Base-by-base conservation (phyloP, 2,113 vertebrate genomes). In the Hoplias malabaricus region DNA sequence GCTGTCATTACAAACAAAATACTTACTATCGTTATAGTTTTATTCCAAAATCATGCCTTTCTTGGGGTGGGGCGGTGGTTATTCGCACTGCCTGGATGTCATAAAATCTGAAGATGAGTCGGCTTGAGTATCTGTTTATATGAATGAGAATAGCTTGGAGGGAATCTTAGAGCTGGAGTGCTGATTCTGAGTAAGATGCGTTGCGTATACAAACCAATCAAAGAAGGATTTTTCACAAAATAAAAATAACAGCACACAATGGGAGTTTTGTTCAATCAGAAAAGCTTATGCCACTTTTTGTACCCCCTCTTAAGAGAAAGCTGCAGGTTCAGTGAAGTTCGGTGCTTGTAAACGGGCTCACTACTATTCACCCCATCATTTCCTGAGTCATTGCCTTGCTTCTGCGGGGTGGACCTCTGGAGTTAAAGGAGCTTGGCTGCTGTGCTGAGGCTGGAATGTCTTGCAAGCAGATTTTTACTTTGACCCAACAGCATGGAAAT, bases 271-370 rank as follows among this genome's bases (percentile, higher is more conserved):
- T 12, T 71, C 31, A 40, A 19, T 27, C 3, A 42, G 13, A 21
- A 62, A 48, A 48, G 42, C 31, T 19, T 50, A n/a, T 31, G 4
- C 0, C 11, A n/a, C 12, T 12, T 10, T 73, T 40, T 53, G 19
- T 74, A 57, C 43, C 59, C 43, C 50, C 27, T 42, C 46, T 13
- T 34, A 5, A 33, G 0, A n/a, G 4, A 36, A 63, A 4, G 9
- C 16, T 36, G 84, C 48, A 53, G 38, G 23, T 87, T 85, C 46
- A 82, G 88, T 87, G 86, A 85, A 91, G 87, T 53, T 53, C 77
- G 66, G 78, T 84, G 80, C 85, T 88, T 81, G 86, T 86, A 88
- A 88, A 93, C 92, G 92, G 90, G 91, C 91, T 93, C 88, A 57
- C 56, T 82, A 65, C 88, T 87, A 66, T 83, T 85, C 82, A 66